Percentiles rank a stretch among this genome's conserved stretches.
These are phyloP conservation scores for Pterocles burchelli DNA, from an alignment of 2,113 vertebrate species.

Conservation along the genomic window DNA sequence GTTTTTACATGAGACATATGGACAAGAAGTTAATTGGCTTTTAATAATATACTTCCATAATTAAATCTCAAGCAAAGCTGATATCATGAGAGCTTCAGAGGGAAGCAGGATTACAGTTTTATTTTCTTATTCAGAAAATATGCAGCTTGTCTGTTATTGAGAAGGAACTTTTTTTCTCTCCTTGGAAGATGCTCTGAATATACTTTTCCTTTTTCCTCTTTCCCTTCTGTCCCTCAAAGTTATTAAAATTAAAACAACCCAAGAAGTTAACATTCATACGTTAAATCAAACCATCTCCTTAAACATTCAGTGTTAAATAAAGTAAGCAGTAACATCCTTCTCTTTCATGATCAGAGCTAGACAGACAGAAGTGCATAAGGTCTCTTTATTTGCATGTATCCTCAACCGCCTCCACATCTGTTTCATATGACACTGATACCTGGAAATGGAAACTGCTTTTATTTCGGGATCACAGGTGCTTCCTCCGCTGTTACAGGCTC, in stretches of 20 bases:
- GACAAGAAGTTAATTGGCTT: neutral
- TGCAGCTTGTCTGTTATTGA: neutral
- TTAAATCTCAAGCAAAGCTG: neutral
- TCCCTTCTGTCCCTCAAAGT: neutral
- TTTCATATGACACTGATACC: neutral
- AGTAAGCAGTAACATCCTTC: neutral
- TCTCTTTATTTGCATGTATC: neutral
- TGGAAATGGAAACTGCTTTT: neutral
- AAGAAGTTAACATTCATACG: neutral
- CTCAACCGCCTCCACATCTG: neutral
- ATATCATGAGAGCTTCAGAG: neutral
- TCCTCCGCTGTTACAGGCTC: neutral
- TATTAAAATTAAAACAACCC: neutral
- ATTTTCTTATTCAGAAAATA: neutral
- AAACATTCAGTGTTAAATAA: neutral
- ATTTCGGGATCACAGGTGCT: neutral
- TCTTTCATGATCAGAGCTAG: neutral
- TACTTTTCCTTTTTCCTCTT: neutral
- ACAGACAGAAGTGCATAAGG: neutral
- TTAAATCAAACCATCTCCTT: neutral
- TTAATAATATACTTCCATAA: neutral
- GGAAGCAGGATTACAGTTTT: neutral
- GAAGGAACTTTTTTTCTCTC: neutral
- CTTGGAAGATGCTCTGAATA: neutral
- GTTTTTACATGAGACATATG: neutral